Conservation (phyloP, 2,888 invertebrate genomes). For the Andrena bucephala region DNA sequence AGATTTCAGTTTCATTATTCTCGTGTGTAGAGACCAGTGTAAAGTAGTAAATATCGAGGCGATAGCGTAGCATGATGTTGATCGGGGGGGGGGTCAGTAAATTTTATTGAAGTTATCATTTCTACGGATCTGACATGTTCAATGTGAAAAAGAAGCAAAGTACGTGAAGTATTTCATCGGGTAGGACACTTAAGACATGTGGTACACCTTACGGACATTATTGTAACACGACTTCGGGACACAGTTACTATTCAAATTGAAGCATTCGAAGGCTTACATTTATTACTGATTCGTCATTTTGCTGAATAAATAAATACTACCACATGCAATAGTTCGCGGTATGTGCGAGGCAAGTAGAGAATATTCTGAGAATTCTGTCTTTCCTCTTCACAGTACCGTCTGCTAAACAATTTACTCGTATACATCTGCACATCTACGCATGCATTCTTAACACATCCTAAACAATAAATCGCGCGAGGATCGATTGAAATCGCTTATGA, state of each 20-base stretch:
- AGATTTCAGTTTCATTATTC: constrained; percentile 22
- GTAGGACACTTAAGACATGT: constrained; percentile 31
- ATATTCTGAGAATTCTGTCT: constrained; percentile 23
- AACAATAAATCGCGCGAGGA: constrained; percentile 11
- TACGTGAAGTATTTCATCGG: constrained; percentile 20
- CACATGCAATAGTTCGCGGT: constrained; percentile 53
- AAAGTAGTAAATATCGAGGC: constrained; percentile 15
- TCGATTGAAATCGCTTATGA: constrained; percentile 11
- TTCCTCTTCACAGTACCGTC: constrained; percentile 23
- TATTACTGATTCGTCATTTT: constrained; percentile 67
- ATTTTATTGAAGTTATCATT: constrained; percentile 54
- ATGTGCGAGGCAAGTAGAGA: constrained; percentile 30
- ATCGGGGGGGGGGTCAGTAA: constrained; percentile 17
- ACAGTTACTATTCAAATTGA: constrained; percentile 33
- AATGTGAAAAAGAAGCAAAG: constrained; percentile 30
- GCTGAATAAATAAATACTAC: constrained; percentile 43
- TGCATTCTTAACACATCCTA: constrained; percentile 48
- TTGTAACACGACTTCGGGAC: constrained; percentile 32
- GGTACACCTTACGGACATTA: constrained; percentile 65
- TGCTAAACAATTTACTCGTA: constrained; percentile 28
- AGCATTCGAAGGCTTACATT: constrained; percentile 58
- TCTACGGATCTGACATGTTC: constrained; percentile 42
- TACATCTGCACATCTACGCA: constrained; percentile 39
- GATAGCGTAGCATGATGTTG: constrained; percentile 3
- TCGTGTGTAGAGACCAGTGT: constrained; percentile 5